A percentile compares a stretch with the other conserved stretches of the same genome.
Conservation (phyloP, 2,888 invertebrate genomes). For the Dioctria linearis region DNA sequence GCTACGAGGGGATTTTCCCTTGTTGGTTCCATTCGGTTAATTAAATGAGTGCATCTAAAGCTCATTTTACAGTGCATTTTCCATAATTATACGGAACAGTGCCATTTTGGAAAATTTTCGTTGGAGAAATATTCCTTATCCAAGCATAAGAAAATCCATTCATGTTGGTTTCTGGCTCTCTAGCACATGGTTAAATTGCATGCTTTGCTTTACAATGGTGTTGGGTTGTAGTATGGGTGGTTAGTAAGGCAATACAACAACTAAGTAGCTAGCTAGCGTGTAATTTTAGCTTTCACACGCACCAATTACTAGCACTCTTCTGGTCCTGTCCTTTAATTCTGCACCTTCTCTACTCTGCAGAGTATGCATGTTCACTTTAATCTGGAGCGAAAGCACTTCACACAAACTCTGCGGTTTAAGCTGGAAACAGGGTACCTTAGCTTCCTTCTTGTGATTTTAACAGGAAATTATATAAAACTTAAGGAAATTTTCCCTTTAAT, state of each 20-base stretch:
- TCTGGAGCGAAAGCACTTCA: conserved; percentile 26
- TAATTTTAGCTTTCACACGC: conserved; percentile 46
- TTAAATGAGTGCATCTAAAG: conserved; percentile 37
- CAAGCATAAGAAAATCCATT: conserved; percentile 32
- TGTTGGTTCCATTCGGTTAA: conserved; percentile 45
- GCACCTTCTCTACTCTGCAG: neutral
- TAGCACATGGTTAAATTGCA: conserved; percentile 38
- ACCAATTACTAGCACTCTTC: conserved; percentile 41
- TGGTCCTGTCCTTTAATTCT: neutral
- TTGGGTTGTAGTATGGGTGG: conserved; percentile 12
- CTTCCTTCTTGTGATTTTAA: neutral
- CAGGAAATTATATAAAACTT: conserved; percentile 32
- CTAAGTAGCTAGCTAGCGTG: conserved; percentile 18
- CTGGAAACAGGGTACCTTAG: neutral
- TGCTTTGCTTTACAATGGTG: conserved; percentile 19
- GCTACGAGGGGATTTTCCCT: neutral
- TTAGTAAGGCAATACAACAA: conserved; percentile 19
- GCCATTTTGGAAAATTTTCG: conserved; percentile 35
- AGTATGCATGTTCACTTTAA: conserved; percentile 22
- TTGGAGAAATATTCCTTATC: conserved; percentile 35
- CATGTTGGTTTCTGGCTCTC: conserved; percentile 31
- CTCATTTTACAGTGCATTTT: conserved; percentile 39
- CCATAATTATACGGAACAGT: conserved; percentile 45
- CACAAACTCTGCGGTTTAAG: neutral
- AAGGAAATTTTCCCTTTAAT: conserved; percentile 15